These are phyloP conservation scores for Danionella dracula DNA, from an alignment of 2,797 vertebrate species.

Conservation along the genomic window DNA sequence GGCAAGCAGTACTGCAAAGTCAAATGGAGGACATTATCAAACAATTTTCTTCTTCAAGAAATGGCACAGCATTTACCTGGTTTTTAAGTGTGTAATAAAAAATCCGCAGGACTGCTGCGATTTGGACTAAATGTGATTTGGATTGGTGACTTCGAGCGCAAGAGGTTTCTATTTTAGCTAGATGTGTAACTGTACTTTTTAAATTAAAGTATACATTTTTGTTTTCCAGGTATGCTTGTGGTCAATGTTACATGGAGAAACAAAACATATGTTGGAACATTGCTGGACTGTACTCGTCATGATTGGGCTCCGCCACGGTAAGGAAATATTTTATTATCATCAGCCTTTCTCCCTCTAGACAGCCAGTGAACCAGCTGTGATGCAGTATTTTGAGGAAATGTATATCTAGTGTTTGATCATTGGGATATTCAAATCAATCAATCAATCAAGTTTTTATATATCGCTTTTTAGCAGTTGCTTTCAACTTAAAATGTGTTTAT, in stretches of 20 bases:
- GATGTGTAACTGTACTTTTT: neutral
- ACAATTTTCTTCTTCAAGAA: constrained; percentile 34
- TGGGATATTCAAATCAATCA: neutral
- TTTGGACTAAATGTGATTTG: constrained; percentile 32
- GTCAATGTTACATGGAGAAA: constrained; percentile 99
- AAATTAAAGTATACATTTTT: neutral
- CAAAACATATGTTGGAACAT: constrained; percentile 95
- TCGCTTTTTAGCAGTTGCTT: too few species aligned
- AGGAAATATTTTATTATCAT: constrained; percentile 37
- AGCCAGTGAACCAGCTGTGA: constrained; percentile 35
- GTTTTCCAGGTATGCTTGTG: constrained; percentile 88
- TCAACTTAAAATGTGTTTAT: too few species aligned
- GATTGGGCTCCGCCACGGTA: constrained; percentile 98
- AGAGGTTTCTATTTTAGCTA: too few species aligned
- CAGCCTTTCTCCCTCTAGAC: constrained; percentile 22
- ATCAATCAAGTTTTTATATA: too few species aligned
- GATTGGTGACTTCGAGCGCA: constrained; percentile 25
- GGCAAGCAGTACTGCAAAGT: constrained; percentile 45
- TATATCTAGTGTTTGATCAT: neutral
- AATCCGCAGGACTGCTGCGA: constrained; percentile 16
- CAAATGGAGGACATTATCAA: constrained; percentile 47
- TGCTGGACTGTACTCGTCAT: constrained; percentile 94
- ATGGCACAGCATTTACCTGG: constrained; percentile 30
- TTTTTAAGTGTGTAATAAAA: constrained; percentile 32
- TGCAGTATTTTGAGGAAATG: too few species aligned